Conservation (phyloP, 1,140 invertebrate species). For the Apis laboriosa region DNA sequence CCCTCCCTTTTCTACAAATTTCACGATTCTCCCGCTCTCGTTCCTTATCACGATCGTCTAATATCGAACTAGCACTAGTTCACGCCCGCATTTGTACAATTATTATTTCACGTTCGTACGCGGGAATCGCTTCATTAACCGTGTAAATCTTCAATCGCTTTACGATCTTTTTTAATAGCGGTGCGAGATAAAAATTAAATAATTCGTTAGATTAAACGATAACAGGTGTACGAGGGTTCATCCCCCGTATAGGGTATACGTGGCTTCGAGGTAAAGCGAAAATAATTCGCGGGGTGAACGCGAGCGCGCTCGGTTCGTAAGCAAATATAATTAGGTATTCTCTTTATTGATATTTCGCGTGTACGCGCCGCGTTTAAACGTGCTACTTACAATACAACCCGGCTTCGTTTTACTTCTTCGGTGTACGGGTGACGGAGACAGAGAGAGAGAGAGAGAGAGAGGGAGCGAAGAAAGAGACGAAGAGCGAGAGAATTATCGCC, state of each 20-base stretch:
- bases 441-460: background rate
- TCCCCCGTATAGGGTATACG: too few relatives aligned
- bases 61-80: background rate
- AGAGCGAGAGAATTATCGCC: conserved; percentile 47
- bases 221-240: background rate
- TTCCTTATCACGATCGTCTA: too few relatives aligned
- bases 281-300: background rate
- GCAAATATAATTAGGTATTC: conserved; percentile 38
- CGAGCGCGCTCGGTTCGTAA: background rate
- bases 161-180: background rate
- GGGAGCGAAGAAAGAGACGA: background rate
- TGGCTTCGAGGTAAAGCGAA: background rate
- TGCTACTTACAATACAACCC: conserved; percentile 32
- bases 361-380: conserved; percentile 33
- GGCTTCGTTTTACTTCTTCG: conserved; percentile 22
- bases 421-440: background rate
- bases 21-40: too few relatives aligned
- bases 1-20: too few relatives aligned
- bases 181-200: background rate
- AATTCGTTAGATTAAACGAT: background rate
- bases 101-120: background rate
- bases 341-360: conserved; percentile 50
- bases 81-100: too few relatives aligned
- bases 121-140: background rate
- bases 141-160: background rate